phyloP scores from a whole-genome alignment of 2,113 vertebrate genomes.

The Meleagris gallopavo region DNA sequence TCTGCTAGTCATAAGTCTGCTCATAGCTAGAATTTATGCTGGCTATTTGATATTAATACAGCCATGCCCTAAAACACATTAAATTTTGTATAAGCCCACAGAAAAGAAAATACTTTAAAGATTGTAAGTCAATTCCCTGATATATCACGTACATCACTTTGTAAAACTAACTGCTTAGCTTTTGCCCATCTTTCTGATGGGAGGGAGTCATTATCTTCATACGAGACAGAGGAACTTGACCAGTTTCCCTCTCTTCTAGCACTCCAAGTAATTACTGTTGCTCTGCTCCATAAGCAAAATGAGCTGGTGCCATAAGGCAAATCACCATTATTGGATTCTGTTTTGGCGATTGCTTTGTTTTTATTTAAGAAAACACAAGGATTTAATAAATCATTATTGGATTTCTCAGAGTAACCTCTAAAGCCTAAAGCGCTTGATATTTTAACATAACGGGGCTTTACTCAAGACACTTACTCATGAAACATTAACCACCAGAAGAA shows the following conservation, averaged over 20 bases:
- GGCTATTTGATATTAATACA: not conserved
- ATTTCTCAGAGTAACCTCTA: slow-evolving; percentile 61
- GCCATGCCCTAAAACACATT: not conserved
- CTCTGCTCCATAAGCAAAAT: slow-evolving; percentile 79
- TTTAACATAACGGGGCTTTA: not conserved
- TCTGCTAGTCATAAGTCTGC: not conserved
- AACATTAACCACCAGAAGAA: not conserved
- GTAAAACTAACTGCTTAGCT: slow-evolving; percentile 44
- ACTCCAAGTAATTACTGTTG: slow-evolving; percentile 80
- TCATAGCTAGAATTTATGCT: not conserved
- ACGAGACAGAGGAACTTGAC: slow-evolving; percentile 76
- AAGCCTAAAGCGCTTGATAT: slow-evolving; percentile 57
- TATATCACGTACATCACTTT: not conserved
- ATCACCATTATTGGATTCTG: slow-evolving; percentile 11
- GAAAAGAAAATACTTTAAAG: not conserved
- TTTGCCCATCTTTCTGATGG: slow-evolving; percentile 50
- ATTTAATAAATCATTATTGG: slow-evolving; percentile 73
- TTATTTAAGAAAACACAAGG: slow-evolving; percentile 65
- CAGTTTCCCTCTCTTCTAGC: slow-evolving; percentile 79
- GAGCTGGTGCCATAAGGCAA: slow-evolving; percentile 80
- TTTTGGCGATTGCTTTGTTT: slow-evolving; percentile 11
- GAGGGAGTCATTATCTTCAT: slow-evolving; percentile 85
- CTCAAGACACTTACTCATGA: not conserved
- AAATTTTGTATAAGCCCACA: not conserved
- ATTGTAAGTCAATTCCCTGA: not conserved